Conservation (phyloP, 2,888 invertebrate genomes). For the Stictocephala bisonia region DNA sequence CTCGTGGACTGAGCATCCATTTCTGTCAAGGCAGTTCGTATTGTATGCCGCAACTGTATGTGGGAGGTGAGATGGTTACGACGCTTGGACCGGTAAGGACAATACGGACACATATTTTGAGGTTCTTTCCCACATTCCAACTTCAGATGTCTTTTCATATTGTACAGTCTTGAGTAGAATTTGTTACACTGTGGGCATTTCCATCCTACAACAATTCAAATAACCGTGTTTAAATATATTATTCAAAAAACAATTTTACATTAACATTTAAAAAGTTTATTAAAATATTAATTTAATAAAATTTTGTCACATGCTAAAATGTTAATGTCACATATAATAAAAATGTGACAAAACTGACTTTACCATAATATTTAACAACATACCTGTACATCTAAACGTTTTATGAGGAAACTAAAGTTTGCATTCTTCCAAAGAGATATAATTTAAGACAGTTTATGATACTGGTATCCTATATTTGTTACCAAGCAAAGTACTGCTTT, state of each 20-base stretch:
- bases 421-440: too few relatives aligned
- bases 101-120: conserved; percentile 63
- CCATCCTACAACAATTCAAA: neutral
- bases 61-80: conserved; percentile 37
- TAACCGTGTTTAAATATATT: neutral
- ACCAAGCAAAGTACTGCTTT: too few relatives aligned
- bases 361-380: conserved; percentile 29
- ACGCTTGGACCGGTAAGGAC: conserved; percentile 55
- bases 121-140: conserved; percentile 64
- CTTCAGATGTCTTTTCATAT: conserved; percentile 47
- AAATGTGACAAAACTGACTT: neutral
- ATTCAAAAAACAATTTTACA: neutral
- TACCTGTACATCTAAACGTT: conserved; percentile 5
- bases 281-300: neutral
- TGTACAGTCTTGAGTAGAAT: conserved; percentile 53
- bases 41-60: conserved; percentile 24
- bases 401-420: conserved; percentile 25
- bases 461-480: too few relatives aligned
- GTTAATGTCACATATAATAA: neutral
- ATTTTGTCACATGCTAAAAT: neutral
- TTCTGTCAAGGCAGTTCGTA: neutral
- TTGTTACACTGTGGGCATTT: conserved; percentile 57
- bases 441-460: too few relatives aligned
- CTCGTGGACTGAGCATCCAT: too few relatives aligned
- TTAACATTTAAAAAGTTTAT: neutral